Evolutionary conservation across 2,888 invertebrate genomes (phyloP), one percentile per base, ranked within the genome.

Genomic region (Luperina testacea): DNA sequence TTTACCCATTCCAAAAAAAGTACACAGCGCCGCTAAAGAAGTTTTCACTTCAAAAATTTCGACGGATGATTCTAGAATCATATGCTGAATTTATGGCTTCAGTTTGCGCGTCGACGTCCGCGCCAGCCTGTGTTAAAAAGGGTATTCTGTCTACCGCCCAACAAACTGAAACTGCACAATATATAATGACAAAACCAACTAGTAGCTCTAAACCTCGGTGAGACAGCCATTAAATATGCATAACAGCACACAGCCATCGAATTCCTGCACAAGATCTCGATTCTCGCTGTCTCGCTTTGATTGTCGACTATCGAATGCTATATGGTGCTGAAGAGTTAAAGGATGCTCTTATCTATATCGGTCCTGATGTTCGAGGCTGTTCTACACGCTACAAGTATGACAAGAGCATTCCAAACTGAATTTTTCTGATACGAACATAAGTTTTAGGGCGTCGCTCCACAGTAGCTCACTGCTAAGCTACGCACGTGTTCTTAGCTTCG

Each of bases 151-250:
- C 17, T 45, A 27, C 53, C 20, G 5, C 24, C 17, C 20, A n/a
- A 38, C 17, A 20, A 20, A 51, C 57, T 6, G 20, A 57, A 82
- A 59, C 42, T 27, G 38, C 48, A 75, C 32, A 32, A 61, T 70
- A 73, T 71, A 68, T 15, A 42, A 51, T 42, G 17, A 72, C 38
- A 42, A 53, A 78, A 24, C 24, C 72, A 69, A 61, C 65, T 51
- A 59, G 45, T 77, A 24, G 63, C 24, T 45, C 57, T 57, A 45
- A 57, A 65, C 20, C 71, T 48, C 61, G 57, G n/a, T 13, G 51
- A 82, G 65, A 61, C 32, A 48, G 51, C 64, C 68, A 84, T 86
- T 86, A 86, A 88, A 84, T 83, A 90, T 90, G 85, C 89, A 87
- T 74, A 71, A 71, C 77, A 63, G 77, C 78, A 76, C 84, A 74